phyloP scores from a whole-genome alignment of 2,797 vertebrate genomes.

The Mycteria americana region DNA sequence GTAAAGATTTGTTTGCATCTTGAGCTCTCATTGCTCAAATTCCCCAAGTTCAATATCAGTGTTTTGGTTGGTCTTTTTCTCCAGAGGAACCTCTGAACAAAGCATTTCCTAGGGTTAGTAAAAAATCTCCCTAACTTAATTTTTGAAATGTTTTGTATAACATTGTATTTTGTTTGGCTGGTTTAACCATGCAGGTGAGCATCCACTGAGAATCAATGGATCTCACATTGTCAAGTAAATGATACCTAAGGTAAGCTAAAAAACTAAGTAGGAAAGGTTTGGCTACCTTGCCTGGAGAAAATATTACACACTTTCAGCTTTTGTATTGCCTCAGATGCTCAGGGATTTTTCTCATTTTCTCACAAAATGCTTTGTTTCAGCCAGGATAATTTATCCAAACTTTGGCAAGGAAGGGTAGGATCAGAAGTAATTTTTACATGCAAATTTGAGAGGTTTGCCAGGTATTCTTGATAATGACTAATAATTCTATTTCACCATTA shows the following conservation, averaged over 20 bases:
- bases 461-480: neutral
- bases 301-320: neutral
- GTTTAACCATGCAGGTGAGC: neutral
- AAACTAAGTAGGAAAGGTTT: neutral
- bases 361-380: neutral
- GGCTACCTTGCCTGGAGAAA: neutral
- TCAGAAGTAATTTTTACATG: neutral
- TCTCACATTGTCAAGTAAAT: neutral
- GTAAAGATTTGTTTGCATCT: neutral
- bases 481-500: neutral
- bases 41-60: neutral
- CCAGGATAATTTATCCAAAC: neutral
- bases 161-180: neutral
- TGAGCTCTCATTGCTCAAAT: neutral
- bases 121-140: neutral
- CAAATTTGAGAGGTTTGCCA: neutral
- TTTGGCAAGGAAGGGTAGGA: neutral
- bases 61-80: neutral
- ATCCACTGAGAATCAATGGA: neutral
- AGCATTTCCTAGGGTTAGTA: neutral
- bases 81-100: neutral
- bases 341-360: neutral
- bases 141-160: neutral
- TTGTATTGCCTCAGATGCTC: neutral
- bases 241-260: neutral